Percentiles rank a stretch among this genome's conserved stretches.
Evolutionary conservation across 2,888 invertebrate species (phyloP).

Genomic region (Latheticus oryzae): DNA sequence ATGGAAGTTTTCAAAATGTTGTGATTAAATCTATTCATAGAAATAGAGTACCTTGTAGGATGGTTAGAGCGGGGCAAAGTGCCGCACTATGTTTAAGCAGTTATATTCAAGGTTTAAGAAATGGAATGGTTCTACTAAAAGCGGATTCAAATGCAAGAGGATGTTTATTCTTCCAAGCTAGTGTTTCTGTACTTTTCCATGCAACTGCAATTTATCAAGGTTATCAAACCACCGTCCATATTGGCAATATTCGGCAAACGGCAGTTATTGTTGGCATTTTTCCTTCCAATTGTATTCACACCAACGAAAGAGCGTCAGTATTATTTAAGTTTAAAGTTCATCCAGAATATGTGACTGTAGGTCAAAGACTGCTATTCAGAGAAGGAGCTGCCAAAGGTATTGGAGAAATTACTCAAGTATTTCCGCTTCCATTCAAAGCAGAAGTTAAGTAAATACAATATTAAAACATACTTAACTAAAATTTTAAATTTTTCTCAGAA

Average conservation of each 20-base stretch:
- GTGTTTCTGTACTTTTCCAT: constrained; percentile 89
- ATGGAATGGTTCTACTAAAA: constrained; percentile 87
- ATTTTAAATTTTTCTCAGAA: constrained; percentile 14
- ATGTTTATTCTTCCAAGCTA: constrained; percentile 80
- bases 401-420: constrained; percentile 83
- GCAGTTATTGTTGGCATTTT: constrained; percentile 87
- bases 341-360: constrained; percentile 87
- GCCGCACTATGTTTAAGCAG: constrained; percentile 83
- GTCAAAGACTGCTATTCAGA: constrained; percentile 84
- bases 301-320: constrained; percentile 88
- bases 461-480: constrained; percentile 15
- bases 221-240: constrained; percentile 93
- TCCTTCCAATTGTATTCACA: constrained; percentile 75
- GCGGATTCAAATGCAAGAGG: constrained; percentile 68
- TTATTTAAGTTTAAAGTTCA: constrained; percentile 89
- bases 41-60: constrained; percentile 89
- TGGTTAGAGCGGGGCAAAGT: constrained; percentile 90
- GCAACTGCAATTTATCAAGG: constrained; percentile 85
- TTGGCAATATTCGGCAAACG: constrained; percentile 95
- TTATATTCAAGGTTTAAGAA: constrained; percentile 72
- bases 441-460: constrained; percentile 1
- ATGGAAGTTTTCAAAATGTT: constrained; percentile 83
- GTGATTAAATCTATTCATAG: constrained; percentile 88
- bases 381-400: constrained; percentile 89
- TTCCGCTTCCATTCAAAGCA: constrained; percentile 64